phyloP scores from a whole-genome alignment of 2,113 vertebrate genomes.

The Phasianus colchicus region DNA sequence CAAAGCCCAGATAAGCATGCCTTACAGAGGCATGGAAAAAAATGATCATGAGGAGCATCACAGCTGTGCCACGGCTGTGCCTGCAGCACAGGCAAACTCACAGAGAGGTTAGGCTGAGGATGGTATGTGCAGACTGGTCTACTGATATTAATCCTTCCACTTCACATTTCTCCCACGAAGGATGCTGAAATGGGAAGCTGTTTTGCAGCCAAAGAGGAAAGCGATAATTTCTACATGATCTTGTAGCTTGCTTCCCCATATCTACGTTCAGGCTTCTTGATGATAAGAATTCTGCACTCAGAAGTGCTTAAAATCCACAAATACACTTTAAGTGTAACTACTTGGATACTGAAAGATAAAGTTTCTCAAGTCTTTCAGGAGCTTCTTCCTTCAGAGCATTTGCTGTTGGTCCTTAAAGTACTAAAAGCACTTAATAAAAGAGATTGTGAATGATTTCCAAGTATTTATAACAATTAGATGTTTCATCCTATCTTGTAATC shows the following conservation, averaged over 20 bases:
- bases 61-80: background rate
- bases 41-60: rapidly evolving
- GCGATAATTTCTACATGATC: background rate
- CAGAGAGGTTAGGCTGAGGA: background rate
- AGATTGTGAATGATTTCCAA: rapidly evolving
- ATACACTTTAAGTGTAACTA: background rate
- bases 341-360: background rate
- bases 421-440: background rate
- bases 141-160: too few species aligned
- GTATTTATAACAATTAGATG: background rate
- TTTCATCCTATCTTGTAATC: background rate
- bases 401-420: background rate
- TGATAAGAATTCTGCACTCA: background rate
- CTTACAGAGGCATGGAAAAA: rapidly evolving
- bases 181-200: background rate
- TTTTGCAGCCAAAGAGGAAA: background rate
- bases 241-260: background rate
- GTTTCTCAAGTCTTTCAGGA: background rate
- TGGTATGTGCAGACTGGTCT: rapidly evolving
- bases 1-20: rapidly evolving
- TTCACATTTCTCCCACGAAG: background rate
- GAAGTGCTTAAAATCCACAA: background rate
- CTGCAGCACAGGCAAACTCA: background rate
- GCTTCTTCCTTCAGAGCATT: background rate
- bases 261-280: background rate